Evolutionary conservation across 2,888 invertebrate genomes (phyloP), one percentile per base, ranked within the genome.

Genomic region (Melieria picta): DNA sequence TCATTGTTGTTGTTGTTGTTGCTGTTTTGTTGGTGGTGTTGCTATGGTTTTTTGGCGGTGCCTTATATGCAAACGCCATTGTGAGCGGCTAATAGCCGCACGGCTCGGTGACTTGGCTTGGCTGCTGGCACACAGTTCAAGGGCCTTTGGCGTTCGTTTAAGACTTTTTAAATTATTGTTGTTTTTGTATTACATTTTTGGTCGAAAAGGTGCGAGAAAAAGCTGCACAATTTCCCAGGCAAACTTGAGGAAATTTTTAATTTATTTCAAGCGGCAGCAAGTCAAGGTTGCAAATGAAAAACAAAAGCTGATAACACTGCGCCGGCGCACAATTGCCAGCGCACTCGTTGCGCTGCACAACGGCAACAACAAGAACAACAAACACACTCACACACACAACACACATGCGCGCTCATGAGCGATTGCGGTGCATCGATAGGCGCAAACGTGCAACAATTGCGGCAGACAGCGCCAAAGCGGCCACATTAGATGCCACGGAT

Each of bases 21-120:
- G 13, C n/a, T n/a, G n/a, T 50, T 60, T 43, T 7, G 58, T 42
- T 7, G 30, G 13, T 58, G 30, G 30, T 58, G 16, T 9, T 52
- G 43, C 46, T 52, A 45, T 16, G 60, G 46, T 58, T 46, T 69
- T 69, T 69, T 62, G 62, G 69, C 69, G 69, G 69, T 69, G 55
- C 69, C 69, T 62, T 69, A 63, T 69, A 52, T 69, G 69, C 56
- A 56, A 30, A 60, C 50, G 45, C 5, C 52, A 60, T 50, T 60
- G 52, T 61, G 58, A 43, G 60, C 13, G 60, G 30, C 30, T 13
- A 9, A 60, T 47, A 65, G 45, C 30, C 16, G 48, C 45, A 42
- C 13, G 46, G 5, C 66, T 60, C n/a, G 52, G 7, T 11, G 3
- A 46, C 7, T 55, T 30, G 50, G n/a, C 11, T 62, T 10, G 61